phyloP scores from a whole-genome alignment of 1,140 invertebrate species.

The Papilio machaon region DNA sequence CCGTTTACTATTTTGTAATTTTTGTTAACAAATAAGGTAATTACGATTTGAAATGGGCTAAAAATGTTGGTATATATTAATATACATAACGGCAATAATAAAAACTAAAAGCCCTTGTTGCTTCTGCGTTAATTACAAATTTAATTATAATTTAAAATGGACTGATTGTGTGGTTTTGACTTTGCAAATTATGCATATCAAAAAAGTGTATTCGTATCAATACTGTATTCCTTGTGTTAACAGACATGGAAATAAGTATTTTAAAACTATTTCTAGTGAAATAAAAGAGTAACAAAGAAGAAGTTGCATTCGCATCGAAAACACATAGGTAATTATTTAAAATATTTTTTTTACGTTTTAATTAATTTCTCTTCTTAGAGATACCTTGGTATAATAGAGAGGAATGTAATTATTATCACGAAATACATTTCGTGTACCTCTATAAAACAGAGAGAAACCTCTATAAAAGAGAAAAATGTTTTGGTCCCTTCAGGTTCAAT shows the following conservation, averaged over 20 bases:
- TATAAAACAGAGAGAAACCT: no score
- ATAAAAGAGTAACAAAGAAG: neutral
- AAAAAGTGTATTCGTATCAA: neutral
- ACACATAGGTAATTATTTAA: neutral
- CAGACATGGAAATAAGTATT: neutral
- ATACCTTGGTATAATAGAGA: neutral
- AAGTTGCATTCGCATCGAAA: neutral
- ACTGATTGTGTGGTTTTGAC: neutral
- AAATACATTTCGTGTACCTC: no score
- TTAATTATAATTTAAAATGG: slow-evolving; percentile 27
- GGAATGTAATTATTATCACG: neutral
- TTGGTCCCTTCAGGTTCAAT: no score
- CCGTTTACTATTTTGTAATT: slow-evolving; percentile 16
- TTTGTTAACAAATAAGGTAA: slow-evolving; percentile 18
- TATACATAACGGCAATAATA: neutral
- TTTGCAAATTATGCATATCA: neutral
- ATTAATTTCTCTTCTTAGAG: neutral
- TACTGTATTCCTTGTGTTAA: neutral
- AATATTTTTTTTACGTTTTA: neutral
- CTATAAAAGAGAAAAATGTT: no score
- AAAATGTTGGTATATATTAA: neutral
- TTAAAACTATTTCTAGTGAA: neutral
- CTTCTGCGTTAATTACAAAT: neutral
- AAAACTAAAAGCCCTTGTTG: neutral
- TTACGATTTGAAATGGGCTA: neutral